Evolutionary conservation across 2,888 invertebrate species (phyloP).

Genomic region (Noctua pronuba): DNA sequence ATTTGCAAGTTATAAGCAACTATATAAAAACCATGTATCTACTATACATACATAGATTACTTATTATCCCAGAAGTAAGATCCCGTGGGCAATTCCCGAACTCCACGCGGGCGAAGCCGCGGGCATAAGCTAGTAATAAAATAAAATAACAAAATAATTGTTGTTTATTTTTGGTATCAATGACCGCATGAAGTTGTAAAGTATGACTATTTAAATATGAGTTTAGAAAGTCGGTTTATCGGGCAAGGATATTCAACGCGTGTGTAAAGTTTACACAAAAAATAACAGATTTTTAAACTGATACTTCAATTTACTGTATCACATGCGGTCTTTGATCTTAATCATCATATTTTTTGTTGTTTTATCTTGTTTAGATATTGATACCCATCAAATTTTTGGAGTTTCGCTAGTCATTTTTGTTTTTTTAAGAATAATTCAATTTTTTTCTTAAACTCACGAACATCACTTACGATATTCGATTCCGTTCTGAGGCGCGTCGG

Average conservation of each 20-base stretch:
- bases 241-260: background rate
- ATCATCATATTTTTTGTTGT: background rate
- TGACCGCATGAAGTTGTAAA: background rate
- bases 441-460: background rate
- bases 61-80: no score
- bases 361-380: background rate
- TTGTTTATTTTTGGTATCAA: background rate
- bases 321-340: background rate
- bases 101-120: no score
- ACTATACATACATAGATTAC: no score
- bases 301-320: background rate
- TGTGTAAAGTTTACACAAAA: background rate
- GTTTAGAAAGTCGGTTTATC: background rate
- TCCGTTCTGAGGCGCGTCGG: conserved; percentile 72
- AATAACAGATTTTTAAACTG: background rate
- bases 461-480: conserved; percentile 71
- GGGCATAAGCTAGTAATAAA: no score
- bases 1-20: no score
- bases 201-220: background rate
- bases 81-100: no score
- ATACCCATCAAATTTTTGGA: background rate
- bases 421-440: no score
- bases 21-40: no score
- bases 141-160: background rate
- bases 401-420: no score